A percentile compares a stretch with the other conserved stretches of the same genome.
These are phyloP conservation scores for Zaprionus africanus DNA, from an alignment of 1,140 invertebrate genomes.

Conservation along the genomic window DNA sequence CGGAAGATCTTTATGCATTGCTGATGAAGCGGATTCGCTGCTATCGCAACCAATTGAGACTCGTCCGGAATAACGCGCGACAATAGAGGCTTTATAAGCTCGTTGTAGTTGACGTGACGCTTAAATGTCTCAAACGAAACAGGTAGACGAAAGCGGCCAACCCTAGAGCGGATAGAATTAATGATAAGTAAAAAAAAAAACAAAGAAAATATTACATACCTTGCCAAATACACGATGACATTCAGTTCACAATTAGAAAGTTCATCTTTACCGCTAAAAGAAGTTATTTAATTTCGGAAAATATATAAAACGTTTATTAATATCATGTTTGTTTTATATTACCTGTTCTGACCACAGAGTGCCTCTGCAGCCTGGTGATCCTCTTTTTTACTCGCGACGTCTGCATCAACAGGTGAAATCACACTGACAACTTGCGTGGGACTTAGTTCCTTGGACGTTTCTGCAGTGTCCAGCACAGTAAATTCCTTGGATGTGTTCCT, in stretches of 20 bases:
- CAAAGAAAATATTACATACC: slow-evolving; percentile 22
- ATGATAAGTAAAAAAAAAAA: neutral
- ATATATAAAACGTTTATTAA: neutral
- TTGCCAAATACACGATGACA: slow-evolving; percentile 9
- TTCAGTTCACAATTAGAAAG: neutral
- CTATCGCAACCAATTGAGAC: neutral
- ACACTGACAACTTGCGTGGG: neutral
- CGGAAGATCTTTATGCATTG: slow-evolving; percentile 23
- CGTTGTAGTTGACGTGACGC: slow-evolving; percentile 33
- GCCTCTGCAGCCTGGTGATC: neutral
- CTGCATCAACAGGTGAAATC: neutral
- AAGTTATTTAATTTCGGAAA: neutral
- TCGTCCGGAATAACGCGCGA: neutral
- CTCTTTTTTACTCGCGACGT: neutral
- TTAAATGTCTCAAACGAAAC: slow-evolving; percentile 42
- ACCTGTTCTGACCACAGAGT: neutral
- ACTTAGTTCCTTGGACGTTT: neutral
- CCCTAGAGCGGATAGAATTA: neutral
- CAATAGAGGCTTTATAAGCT: slow-evolving; percentile 33
- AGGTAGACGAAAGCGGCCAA: slow-evolving; percentile 34
- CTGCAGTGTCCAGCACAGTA: neutral
- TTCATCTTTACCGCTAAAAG: neutral
- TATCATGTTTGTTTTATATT: neutral
- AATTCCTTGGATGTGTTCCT: neutral
- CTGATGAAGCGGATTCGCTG: neutral